A percentile compares a stretch with the other conserved stretches of the same genome.
Evolutionary conservation across 1,140 invertebrate species (phyloP).

Genomic region (Bombus terrestris): DNA sequence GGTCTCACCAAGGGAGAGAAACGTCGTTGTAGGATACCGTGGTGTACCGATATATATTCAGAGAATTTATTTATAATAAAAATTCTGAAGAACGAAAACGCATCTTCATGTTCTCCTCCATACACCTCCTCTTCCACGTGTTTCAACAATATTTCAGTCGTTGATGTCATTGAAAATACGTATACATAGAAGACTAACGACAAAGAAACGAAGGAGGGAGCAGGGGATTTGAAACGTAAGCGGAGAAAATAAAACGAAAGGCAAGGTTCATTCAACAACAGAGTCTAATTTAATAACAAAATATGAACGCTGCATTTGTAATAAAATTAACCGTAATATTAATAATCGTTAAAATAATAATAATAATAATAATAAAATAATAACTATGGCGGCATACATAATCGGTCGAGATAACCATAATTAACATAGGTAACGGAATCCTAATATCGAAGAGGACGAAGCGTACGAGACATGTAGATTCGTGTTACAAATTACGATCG

Average conservation of each 20-base stretch:
- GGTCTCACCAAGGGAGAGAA: too few species aligned
- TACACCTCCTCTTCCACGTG: background rate
- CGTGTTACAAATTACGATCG: slow-evolving; percentile 12
- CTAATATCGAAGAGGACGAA: background rate
- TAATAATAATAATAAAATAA: slow-evolving; percentile 23
- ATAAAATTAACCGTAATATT: slow-evolving; percentile 45
- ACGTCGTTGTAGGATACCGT: slow-evolving; percentile 36
- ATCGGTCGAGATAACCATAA: slow-evolving; percentile 12
- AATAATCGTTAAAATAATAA: slow-evolving; percentile 1
- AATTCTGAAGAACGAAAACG: slow-evolving; percentile 34
- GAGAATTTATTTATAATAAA: slow-evolving; percentile 68
- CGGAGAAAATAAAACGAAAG: slow-evolving; percentile 31
- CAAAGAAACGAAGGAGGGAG: background rate
- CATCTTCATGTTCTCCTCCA: background rate
- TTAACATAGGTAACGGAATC: slow-evolving; percentile 18
- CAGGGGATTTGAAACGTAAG: background rate
- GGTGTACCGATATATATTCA: slow-evolving; percentile 45
- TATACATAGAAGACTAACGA: background rate
- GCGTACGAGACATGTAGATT: slow-evolving; percentile 9
- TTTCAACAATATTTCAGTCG: background rate
- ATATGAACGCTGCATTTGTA: slow-evolving; percentile 40
- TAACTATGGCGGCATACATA: slow-evolving; percentile 2
- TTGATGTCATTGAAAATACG: background rate
- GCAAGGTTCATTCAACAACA: slow-evolving; percentile 36
- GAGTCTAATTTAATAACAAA: slow-evolving; percentile 59